Conservation (phyloP, 2,113 vertebrate species). For the Aptenodytes patagonicus region DNA sequence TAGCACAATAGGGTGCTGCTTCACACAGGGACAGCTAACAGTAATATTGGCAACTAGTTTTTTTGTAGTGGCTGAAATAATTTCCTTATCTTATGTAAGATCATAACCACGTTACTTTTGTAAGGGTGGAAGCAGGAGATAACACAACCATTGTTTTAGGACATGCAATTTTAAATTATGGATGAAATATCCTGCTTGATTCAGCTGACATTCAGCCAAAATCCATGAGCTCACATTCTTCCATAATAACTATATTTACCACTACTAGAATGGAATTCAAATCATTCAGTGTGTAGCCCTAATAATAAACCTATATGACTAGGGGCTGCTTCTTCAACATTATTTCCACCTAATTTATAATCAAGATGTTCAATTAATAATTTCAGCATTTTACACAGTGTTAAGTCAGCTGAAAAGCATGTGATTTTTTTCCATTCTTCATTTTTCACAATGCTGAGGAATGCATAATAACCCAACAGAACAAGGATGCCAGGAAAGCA, state of each 20-base stretch:
- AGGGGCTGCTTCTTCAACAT: slow-evolving; percentile 79
- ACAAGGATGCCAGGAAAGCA: slow-evolving; percentile 67
- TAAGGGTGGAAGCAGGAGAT: slow-evolving; percentile 26
- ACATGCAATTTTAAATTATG: slow-evolving; percentile 54
- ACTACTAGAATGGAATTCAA: slow-evolving; percentile 68
- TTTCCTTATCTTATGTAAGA: slow-evolving; percentile 38
- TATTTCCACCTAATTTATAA: slow-evolving; percentile 85
- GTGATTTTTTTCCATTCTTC: slow-evolving; percentile 75
- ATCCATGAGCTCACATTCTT: slow-evolving; percentile 53
- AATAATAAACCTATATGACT: slow-evolving; percentile 78
- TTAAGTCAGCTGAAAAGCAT: slow-evolving; percentile 83
- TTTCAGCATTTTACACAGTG: slow-evolving; percentile 77
- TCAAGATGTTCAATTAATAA: slow-evolving; percentile 84
- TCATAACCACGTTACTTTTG: background rate
- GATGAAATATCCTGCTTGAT: slow-evolving; percentile 61
- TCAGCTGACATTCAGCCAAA: slow-evolving; percentile 72
- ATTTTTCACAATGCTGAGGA: slow-evolving; percentile 77
- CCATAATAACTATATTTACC: slow-evolving; percentile 75
- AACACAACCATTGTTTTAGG: slow-evolving; percentile 56
- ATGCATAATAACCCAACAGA: slow-evolving; percentile 75
- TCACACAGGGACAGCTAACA: background rate
- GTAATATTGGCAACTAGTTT: slow-evolving; percentile 35
- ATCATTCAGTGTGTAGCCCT: slow-evolving; percentile 67
- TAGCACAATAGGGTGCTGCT: background rate
- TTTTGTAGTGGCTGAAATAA: slow-evolving; percentile 26